phyloP scores from a whole-genome alignment of 2,797 vertebrate species.

The Eleutherodactylus coqui region DNA sequence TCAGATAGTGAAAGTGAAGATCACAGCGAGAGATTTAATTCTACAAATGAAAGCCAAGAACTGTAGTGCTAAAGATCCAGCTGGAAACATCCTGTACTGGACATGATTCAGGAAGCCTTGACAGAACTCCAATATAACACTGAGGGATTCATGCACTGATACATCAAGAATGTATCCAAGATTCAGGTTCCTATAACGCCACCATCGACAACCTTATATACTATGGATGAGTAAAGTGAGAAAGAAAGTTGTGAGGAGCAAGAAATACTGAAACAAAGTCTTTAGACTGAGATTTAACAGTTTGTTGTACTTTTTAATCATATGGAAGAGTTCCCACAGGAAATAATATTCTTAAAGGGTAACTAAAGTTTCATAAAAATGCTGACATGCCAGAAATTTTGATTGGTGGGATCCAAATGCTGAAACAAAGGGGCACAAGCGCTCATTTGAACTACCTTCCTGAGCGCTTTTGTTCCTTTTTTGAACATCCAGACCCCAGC shows the following conservation, averaged over 20 bases:
- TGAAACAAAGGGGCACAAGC: too few species aligned
- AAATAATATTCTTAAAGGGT: too few species aligned
- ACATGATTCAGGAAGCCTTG: conserved; percentile 1
- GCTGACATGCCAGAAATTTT: too few species aligned
- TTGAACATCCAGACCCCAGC: too few species aligned
- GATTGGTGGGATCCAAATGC: too few species aligned
- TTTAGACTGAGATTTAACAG: neutral
- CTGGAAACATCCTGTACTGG: neutral
- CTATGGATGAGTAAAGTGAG: neutral
- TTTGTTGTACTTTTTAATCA: too few species aligned
- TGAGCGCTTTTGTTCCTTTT: too few species aligned
- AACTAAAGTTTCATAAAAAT: too few species aligned
- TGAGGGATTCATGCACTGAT: neutral
- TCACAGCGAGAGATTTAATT: neutral
- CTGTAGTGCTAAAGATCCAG: neutral
- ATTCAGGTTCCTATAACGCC: neutral
- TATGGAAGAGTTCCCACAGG: neutral
- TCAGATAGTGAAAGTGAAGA: neutral
- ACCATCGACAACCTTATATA: neutral
- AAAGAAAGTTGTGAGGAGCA: neutral
- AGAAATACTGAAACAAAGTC: neutral
- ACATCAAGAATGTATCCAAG: neutral
- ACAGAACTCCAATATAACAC: neutral
- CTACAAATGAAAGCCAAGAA: neutral
- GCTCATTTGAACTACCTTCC: too few species aligned